Evolutionary conservation across 2,888 invertebrate genomes (phyloP).

Genomic region (Cataglyphis livida): DNA sequence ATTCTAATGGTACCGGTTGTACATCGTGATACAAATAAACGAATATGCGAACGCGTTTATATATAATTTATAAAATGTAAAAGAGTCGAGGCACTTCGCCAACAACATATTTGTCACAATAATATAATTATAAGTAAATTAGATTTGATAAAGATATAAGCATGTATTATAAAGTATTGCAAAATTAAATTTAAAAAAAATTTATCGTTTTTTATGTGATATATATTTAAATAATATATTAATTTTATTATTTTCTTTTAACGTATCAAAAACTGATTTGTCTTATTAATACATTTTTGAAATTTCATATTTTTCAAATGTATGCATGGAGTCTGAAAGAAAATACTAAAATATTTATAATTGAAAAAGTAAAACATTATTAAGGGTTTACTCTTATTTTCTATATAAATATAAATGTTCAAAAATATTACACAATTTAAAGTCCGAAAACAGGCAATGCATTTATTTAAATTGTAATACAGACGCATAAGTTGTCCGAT

Average conservation of each 20-base stretch:
- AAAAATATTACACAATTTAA: too few species aligned
- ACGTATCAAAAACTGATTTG: background rate
- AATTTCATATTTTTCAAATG: background rate
- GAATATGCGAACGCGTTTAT: background rate
- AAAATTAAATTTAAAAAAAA: background rate
- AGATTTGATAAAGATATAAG: background rate
- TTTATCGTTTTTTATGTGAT: too few species aligned
- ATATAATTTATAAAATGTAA: background rate
- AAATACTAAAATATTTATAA: constrained; percentile 2
- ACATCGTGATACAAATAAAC: constrained; percentile 10
- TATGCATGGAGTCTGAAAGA: background rate
- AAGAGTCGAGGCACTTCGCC: background rate
- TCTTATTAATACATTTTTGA: background rate
- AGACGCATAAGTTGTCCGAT: background rate
- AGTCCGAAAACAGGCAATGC: background rate
- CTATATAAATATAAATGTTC: too few species aligned
- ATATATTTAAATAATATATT: too few species aligned
- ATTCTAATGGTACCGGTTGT: constrained; percentile 12
- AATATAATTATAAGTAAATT: background rate
- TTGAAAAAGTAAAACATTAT: background rate
- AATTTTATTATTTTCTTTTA: too few species aligned
- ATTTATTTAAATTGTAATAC: background rate
- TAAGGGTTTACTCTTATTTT: background rate
- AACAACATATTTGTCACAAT: background rate
- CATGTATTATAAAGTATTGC: background rate